A percentile compares a stretch with the other conserved stretches of the same genome.
These are phyloP conservation scores for Ditylenchus dipsaci DNA, from an alignment of 1,140 invertebrate species.

Conservation along the genomic window DNA sequence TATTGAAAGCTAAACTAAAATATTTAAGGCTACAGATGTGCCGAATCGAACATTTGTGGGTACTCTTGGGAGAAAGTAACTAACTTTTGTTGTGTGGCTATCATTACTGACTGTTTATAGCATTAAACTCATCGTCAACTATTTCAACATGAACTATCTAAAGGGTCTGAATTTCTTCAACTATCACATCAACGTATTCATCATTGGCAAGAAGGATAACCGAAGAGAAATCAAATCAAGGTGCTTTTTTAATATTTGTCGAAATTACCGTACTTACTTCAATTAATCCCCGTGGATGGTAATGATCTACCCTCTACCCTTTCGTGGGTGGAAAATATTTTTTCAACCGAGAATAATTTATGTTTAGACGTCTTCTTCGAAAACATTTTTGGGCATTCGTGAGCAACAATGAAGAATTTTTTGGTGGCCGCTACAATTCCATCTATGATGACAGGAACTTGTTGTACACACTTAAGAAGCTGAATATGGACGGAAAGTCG, in stretches of 20 bases:
- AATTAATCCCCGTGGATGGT: too few species aligned
- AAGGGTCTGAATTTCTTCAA: background rate
- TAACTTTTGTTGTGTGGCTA: too few species aligned
- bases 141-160: constrained; percentile 9
- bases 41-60: too few species aligned
- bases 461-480: background rate
- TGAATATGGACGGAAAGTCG: background rate
- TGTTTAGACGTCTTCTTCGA: background rate
- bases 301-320: background rate
- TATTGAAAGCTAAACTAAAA: too few species aligned
- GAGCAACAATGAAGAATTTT: background rate
- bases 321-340: background rate
- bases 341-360: background rate
- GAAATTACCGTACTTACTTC: too few species aligned
- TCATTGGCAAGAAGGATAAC: background rate
- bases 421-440: background rate
- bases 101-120: too few species aligned
- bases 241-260: background rate
- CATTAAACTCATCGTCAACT: constrained; percentile 2
- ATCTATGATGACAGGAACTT: background rate
- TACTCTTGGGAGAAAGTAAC: too few species aligned
- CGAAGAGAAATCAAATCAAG: background rate
- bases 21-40: too few species aligned
- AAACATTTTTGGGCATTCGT: constrained; percentile 8
- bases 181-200: background rate